Conservation (phyloP, 2,113 vertebrate species). For the Poeciliopsis turrubarensis region DNA sequence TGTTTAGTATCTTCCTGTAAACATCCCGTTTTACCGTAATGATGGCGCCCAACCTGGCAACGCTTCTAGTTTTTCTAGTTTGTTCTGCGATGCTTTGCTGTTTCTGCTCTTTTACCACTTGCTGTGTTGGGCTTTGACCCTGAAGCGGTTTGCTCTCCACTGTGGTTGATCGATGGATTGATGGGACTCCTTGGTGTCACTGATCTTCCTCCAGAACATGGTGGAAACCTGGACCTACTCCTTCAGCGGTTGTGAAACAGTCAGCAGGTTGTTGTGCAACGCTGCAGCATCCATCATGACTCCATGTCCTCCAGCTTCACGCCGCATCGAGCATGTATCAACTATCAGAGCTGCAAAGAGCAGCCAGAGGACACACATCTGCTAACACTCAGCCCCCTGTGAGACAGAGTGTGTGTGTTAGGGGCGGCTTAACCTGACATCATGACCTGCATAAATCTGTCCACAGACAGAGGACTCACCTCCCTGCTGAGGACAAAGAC, state of each 20-base stretch:
- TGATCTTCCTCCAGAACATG: not conserved
- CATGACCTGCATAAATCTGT: constrained; percentile 1
- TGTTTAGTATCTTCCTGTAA: too few species aligned
- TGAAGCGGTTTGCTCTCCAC: too few species aligned
- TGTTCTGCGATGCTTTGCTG: too few species aligned
- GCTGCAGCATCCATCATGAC: not conserved
- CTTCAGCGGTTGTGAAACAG: constrained; percentile 9
- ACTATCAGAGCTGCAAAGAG: constrained; percentile 3
- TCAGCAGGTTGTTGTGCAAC: constrained; percentile 4
- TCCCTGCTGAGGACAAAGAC: not conserved
- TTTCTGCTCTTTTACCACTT: too few species aligned
- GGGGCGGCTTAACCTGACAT: not conserved
- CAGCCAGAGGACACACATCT: constrained; percentile 20
- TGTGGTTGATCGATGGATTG: too few species aligned
- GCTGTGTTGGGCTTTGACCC: too few species aligned
- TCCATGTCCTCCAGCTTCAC: constrained; percentile 8
- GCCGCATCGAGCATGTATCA: not conserved
- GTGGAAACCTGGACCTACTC: not conserved
- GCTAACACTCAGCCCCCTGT: constrained; percentile 7
- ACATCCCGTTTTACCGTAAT: too few species aligned
- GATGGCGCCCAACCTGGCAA: too few species aligned
- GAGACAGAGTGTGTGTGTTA: not conserved
- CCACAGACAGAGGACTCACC: not conserved
- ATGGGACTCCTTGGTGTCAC: not conserved
- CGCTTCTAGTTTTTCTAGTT: too few species aligned